Evolutionary conservation across 2,888 invertebrate genomes (phyloP), one percentile per base, ranked within the genome.

Genomic region (Philereme vetulata): DNA sequence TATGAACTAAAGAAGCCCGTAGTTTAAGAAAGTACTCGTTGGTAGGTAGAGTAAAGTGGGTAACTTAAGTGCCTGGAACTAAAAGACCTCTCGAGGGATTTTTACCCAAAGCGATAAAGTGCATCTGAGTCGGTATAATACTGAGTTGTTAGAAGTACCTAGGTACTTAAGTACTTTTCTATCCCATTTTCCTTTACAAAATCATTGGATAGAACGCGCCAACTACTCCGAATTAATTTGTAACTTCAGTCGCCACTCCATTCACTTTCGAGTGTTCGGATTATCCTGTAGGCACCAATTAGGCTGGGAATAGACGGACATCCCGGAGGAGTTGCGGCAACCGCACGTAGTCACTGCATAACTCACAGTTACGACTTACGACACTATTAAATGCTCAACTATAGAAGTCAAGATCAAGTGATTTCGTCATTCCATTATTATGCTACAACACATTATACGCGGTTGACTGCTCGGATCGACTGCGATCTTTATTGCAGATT

Each of bases 171-270:
- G 44, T 50, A 45, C 9, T 44, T 45, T 21, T 21, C 51, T 36
- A 44, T 51, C 11, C 45, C 45, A n/a, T 42, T 47, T 45, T 56
- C 49, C 8, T 11, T 21, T 21, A 11, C 21, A 35, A 38, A 52
- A 40, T 40, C n/a, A 40, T n/a, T 44, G 47, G 35, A 8, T 34
- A 42, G 32, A 56, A 55, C 42, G 50, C 35, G 36, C 50, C 38
- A 51, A 46, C 53, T 40, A 58, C 51, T 59, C 40, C 49, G 55
- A 62, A 56, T 62, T 60, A 47, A 62, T 64, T 64, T 61, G 59
- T 43, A 43, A 52, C 54, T 48, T 57, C 46, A 43, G 46, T 36
- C 49, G 21, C 21, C 6, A 6, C 44, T 21, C 50, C 44, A 47
- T 54, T 63, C 43, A 40, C 55, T 32, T 32, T 11, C 32, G 4